phyloP scores from a whole-genome alignment of 2,888 invertebrate genomes.

The Cephus pulcher region DNA sequence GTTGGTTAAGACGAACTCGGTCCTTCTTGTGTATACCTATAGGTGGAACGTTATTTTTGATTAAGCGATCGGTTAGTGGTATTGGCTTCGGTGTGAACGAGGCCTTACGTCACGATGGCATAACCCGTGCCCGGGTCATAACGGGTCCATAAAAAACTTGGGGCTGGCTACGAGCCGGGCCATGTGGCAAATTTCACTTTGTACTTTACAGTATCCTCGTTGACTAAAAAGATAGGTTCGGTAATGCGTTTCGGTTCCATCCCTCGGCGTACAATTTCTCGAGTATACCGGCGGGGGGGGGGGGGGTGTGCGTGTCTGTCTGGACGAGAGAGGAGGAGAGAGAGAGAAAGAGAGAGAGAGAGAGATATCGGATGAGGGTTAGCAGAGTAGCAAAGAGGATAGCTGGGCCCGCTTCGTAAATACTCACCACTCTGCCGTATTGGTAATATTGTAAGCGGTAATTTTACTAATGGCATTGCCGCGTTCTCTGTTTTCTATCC shows the following conservation, averaged over 20 bases:
- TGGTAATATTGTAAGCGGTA: conserved; percentile 59
- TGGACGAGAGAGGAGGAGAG: background rate
- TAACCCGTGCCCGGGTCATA: conserved; percentile 7
- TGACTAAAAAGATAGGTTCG: conserved; percentile 20
- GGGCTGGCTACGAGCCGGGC: conserved; percentile 13
- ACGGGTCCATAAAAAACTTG: background rate
- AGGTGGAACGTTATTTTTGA: background rate
- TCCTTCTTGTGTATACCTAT: background rate
- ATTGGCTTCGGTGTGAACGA: background rate
- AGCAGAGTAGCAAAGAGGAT: background rate
- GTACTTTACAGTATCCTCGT: conserved; percentile 21
- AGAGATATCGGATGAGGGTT: background rate
- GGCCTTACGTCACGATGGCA: conserved; percentile 1
- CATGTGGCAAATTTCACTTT: conserved; percentile 33
- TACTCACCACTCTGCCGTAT: conserved; percentile 49
- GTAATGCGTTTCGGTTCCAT: conserved; percentile 17
- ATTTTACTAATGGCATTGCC: conserved; percentile 61
- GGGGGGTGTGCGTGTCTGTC: background rate
- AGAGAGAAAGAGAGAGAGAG: background rate
- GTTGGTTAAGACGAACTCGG: background rate
- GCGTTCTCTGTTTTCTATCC: conserved; percentile 45
- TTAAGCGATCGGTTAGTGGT: background rate
- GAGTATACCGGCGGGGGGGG: background rate
- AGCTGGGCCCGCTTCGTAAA: conserved; percentile 11
- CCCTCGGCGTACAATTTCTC: background rate